These are phyloP conservation scores for Eupithecia pulchellata DNA, from an alignment of 2,888 invertebrate species.

Conservation along the genomic window DNA sequence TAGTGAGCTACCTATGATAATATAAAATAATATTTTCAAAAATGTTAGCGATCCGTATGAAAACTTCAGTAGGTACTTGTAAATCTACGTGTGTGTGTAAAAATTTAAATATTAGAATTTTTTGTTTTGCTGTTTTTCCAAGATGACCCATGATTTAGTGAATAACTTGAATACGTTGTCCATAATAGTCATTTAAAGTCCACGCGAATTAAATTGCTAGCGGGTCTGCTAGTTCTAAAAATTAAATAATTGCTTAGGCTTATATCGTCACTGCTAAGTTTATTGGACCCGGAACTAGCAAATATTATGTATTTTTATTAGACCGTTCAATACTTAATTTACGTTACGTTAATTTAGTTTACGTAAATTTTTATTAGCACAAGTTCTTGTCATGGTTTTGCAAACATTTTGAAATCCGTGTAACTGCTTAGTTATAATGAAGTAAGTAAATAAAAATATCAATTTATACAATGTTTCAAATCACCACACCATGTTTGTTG, in stretches of 20 bases:
- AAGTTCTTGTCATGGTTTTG: not conserved
- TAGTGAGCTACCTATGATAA: too few relatives aligned
- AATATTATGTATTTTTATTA: not conserved
- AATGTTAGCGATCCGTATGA: too few relatives aligned
- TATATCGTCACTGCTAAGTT: not conserved
- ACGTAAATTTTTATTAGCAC: constrained; percentile 9
- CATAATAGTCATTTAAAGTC: too few relatives aligned
- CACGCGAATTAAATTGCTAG: too few relatives aligned
- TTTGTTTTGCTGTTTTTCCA: too few relatives aligned
- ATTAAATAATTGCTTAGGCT: not conserved
- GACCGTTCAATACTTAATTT: not conserved
- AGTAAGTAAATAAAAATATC: constrained; percentile 36
- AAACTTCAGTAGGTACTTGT: too few relatives aligned
- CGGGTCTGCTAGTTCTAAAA: too few relatives aligned
- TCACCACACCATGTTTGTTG: not conserved
- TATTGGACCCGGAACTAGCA: constrained; percentile 2
- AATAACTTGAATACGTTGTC: not conserved
- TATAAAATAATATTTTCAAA: too few relatives aligned
- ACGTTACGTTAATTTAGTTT: not conserved
- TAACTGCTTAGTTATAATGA: constrained; percentile 28
- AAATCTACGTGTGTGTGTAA: too few relatives aligned
- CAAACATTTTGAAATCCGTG: constrained; percentile 14
- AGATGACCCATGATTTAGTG: not conserved
- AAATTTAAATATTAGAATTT: too few relatives aligned
- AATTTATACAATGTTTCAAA: constrained; percentile 16